These are phyloP conservation scores for Metopia argyrocephala DNA, from an alignment of 2,888 invertebrate species.

Conservation along the genomic window DNA sequence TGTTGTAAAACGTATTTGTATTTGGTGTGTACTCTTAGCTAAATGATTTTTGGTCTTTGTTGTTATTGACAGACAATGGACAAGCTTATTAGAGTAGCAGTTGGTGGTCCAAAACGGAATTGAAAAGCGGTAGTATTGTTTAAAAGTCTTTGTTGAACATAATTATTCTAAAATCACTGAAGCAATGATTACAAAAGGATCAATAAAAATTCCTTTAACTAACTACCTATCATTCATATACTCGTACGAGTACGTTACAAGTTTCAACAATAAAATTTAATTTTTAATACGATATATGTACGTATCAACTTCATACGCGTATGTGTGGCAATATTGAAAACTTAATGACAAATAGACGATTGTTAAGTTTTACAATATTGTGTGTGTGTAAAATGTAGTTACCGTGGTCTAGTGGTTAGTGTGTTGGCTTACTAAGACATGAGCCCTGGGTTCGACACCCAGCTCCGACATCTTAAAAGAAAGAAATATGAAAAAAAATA, in stretches of 20 bases:
- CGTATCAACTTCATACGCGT: too few relatives aligned
- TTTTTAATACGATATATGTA: background rate
- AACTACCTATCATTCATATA: background rate
- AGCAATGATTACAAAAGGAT: conserved; percentile 22
- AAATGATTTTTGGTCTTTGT: conserved; percentile 17
- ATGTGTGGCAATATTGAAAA: background rate
- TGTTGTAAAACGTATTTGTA: background rate
- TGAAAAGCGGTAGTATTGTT: conserved; percentile 38
- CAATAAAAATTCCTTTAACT: background rate
- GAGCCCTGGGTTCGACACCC: too few relatives aligned
- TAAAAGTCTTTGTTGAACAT: conserved; percentile 7
- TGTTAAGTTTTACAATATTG: too few relatives aligned
- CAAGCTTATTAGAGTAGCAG: conserved; percentile 34
- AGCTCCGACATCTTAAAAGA: too few relatives aligned
- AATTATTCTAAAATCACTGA: conserved; percentile 25
- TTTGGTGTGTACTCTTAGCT: background rate
- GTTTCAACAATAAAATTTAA: background rate
- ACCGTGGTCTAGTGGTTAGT: too few relatives aligned
- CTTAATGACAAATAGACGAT: background rate
- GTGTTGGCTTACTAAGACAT: too few relatives aligned
- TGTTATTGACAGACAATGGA: conserved; percentile 33
- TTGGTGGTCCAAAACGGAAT: conserved; percentile 37
- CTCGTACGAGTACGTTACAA: background rate
- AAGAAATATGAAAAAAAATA: too few relatives aligned
- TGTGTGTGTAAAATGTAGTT: too few relatives aligned